phyloP scores from a whole-genome alignment of 92 coral and sea anemone genomes.

The Siderastrea siderea region DNA sequence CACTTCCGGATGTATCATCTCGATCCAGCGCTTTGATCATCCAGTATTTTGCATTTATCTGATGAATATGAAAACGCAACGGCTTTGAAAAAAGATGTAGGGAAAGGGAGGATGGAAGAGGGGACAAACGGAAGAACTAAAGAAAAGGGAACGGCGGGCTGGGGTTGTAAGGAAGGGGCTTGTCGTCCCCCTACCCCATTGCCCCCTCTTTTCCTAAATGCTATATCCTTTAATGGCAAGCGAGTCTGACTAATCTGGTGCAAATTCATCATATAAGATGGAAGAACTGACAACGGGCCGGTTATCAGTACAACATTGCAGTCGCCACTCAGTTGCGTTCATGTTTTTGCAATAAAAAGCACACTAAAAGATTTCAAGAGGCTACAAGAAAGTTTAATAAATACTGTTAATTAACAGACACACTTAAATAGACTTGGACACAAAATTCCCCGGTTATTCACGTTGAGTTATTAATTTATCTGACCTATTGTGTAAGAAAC shows the following conservation, averaged over 20 bases:
- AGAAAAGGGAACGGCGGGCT: neutral
- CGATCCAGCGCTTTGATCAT: conserved; percentile 81
- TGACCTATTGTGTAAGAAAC: neutral
- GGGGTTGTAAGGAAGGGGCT: neutral
- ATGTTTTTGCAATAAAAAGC: neutral
- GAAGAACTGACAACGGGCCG: no score
- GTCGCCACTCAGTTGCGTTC: no score
- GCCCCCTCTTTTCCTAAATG: no score
- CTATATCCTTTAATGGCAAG: no score
- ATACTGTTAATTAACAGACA: neutral
- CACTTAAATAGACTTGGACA: neutral
- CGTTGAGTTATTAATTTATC: neutral
- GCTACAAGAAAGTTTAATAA: neutral
- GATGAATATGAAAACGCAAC: neutral
- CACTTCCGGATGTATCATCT: conserved; percentile 58
- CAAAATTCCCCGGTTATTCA: neutral
- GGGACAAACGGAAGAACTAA: no score
- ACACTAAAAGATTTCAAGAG: neutral
- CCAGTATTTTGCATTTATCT: conserved; percentile 85
- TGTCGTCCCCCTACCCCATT: no score
- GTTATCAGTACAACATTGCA: neutral
- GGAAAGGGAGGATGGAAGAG: neutral
- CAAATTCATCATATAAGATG: no score
- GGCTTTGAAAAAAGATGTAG: neutral
- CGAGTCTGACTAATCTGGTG: no score